These are phyloP conservation scores for Folsomia candida DNA, from an alignment of 2,888 invertebrate species.

Conservation along the genomic window DNA sequence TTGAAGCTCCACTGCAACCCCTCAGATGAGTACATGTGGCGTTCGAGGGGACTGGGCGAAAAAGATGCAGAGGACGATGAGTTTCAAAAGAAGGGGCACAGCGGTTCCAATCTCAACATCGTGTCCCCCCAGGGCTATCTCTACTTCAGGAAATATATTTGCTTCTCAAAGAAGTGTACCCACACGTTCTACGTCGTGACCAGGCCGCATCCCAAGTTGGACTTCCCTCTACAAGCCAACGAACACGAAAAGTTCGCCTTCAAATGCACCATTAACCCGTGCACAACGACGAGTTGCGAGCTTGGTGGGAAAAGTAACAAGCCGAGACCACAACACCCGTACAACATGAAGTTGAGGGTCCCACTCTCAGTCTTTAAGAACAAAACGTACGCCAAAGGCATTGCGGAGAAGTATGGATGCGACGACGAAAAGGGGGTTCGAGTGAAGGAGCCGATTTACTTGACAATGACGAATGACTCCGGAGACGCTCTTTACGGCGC, in stretches of 20 bases:
- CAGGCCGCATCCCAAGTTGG: not conserved
- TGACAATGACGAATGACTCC: not conserved
- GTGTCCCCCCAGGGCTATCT: not conserved
- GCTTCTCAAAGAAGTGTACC: slow-evolving; percentile 1
- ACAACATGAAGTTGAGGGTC: not conserved
- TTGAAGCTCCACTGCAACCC: not conserved
- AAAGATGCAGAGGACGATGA: not conserved
- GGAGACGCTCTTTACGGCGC: no score
- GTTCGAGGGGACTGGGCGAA: not conserved
- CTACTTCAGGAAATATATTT: slow-evolving; percentile 5
- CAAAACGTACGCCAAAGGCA: not conserved
- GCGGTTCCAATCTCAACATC: not conserved
- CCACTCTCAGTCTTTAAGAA: not conserved
- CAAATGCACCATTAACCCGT: not conserved
- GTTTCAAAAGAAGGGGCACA: not conserved
- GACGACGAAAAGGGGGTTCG: not conserved
- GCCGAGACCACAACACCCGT: not conserved
- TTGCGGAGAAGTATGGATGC: not conserved
- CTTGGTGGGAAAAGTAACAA: not conserved
- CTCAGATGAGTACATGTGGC: not conserved
- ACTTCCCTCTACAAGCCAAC: not conserved
- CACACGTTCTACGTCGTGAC: slow-evolving; percentile 9
- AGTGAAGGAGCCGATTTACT: not conserved
- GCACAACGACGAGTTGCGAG: not conserved
- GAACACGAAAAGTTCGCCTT: not conserved